Percentiles rank a stretch among this genome's conserved stretches.
Conservation (phyloP, 2,113 vertebrate species). For the Centropus bengalensis region DNA sequence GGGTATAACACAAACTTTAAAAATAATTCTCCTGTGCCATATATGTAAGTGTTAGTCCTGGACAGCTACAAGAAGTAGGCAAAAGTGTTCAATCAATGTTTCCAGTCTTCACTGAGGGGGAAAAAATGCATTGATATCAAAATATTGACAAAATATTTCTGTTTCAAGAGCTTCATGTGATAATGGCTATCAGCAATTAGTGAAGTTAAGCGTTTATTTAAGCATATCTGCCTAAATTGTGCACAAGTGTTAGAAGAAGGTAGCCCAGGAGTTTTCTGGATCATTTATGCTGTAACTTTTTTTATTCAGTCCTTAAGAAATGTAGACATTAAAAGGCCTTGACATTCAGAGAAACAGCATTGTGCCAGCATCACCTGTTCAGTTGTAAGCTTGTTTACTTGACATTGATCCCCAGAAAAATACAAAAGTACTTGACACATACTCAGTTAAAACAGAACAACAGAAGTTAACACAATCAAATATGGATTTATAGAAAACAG, state of each 20-base stretch:
- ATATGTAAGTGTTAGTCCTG: background rate
- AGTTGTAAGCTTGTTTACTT: background rate
- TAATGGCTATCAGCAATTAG: background rate
- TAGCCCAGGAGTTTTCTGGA: background rate
- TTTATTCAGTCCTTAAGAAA: background rate
- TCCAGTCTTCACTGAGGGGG: background rate
- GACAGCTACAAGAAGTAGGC: background rate
- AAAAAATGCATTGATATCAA: background rate
- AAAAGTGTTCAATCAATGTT: background rate
- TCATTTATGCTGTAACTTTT: background rate
- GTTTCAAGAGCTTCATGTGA: background rate
- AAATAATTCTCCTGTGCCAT: background rate
- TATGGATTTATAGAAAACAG: constrained; percentile 22
- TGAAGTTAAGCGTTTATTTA: background rate
- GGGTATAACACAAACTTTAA: background rate
- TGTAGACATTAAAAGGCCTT: background rate
- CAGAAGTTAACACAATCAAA: background rate
- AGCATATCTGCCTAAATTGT: background rate
- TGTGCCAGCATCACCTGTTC: background rate
- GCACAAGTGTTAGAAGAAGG: background rate
- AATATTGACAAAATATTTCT: background rate
- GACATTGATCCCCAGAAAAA: background rate
- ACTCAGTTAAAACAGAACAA: background rate
- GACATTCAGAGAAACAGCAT: background rate
- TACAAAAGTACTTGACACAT: background rate